A percentile compares a stretch with the other conserved stretches of the same genome.
phyloP scores from a whole-genome alignment of 2,113 vertebrate species.

The Saccopteryx bilineata region DNA sequence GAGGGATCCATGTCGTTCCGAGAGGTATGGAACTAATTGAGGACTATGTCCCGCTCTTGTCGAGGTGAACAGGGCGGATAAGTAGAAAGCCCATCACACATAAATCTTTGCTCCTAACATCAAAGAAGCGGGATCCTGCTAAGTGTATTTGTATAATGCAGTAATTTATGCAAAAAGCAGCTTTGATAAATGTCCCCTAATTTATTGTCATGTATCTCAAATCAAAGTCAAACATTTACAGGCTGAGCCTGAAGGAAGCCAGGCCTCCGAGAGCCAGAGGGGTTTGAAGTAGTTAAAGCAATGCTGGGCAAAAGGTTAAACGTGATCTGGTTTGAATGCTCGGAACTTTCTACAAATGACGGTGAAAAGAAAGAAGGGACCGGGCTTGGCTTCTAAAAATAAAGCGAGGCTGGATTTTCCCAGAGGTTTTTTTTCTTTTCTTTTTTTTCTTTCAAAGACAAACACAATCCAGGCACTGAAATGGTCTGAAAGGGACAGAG shows the following conservation, averaged over 20 bases:
- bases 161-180: slow-evolving; percentile 97
- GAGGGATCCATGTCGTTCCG: slow-evolving; percentile 89
- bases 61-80: slow-evolving; percentile 92
- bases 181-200: slow-evolving; percentile 96
- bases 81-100: slow-evolving; percentile 90
- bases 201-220: slow-evolving; percentile 98
- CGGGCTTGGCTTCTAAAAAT: slow-evolving; percentile 67
- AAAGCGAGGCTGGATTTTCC: slow-evolving; percentile 55
- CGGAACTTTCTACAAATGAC: slow-evolving; percentile 86
- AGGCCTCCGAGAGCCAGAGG: slow-evolving; percentile 89
- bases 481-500: background rate
- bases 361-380: slow-evolving; percentile 73
- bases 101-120: slow-evolving; percentile 93
- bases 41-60: slow-evolving; percentile 91
- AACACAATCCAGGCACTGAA: background rate
- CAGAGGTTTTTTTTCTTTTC: background rate
- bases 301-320: slow-evolving; percentile 94
- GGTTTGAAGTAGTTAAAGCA: slow-evolving; percentile 83
- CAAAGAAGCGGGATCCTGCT: slow-evolving; percentile 91
- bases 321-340: slow-evolving; percentile 91
- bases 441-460: background rate
- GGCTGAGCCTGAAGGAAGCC: slow-evolving; percentile 94
- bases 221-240: slow-evolving; percentile 97
- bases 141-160: slow-evolving; percentile 93
- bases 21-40: slow-evolving; percentile 93